Percentiles rank a stretch among this genome's conserved stretches.
Conservation (phyloP, 2,797 vertebrate genomes). For the Leptoclinus maculatus region DNA sequence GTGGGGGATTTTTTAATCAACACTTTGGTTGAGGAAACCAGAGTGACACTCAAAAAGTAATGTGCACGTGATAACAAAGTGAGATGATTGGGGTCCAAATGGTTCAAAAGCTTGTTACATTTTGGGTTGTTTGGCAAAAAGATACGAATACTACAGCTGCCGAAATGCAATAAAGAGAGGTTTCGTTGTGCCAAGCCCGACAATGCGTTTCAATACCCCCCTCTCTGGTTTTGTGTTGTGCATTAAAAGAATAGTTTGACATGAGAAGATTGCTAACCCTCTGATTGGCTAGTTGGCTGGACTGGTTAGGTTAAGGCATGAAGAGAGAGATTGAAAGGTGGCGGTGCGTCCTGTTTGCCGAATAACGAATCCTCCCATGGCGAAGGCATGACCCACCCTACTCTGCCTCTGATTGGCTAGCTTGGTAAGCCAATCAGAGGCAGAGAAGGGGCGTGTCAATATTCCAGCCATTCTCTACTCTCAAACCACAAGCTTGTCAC, state of each 20-base stretch:
- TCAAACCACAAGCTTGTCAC: too few relatives aligned
- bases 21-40: not conserved
- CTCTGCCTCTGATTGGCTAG: not conserved
- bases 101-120: not conserved
- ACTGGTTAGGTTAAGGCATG: too few relatives aligned
- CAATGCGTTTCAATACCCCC: not conserved
- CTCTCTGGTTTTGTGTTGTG: not conserved
- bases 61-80: not conserved
- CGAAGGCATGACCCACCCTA: not conserved
- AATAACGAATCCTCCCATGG: not conserved
- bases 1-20: constrained; percentile 50
- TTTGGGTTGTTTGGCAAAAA: not conserved
- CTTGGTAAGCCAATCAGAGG: not conserved
- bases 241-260: not conserved
- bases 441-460: not conserved
- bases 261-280: not conserved
- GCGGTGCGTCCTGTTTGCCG: too few relatives aligned
- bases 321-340: too few relatives aligned
- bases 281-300: too few relatives aligned
- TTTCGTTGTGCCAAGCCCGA: too few relatives aligned
- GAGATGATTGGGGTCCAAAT: not conserved
- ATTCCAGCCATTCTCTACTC: too few relatives aligned
- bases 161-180: not conserved
- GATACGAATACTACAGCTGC: not conserved
- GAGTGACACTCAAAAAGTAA: constrained; percentile 25